phyloP scores from a whole-genome alignment of 2,888 invertebrate species.

The Dyspetes luteomarginatus region DNA sequence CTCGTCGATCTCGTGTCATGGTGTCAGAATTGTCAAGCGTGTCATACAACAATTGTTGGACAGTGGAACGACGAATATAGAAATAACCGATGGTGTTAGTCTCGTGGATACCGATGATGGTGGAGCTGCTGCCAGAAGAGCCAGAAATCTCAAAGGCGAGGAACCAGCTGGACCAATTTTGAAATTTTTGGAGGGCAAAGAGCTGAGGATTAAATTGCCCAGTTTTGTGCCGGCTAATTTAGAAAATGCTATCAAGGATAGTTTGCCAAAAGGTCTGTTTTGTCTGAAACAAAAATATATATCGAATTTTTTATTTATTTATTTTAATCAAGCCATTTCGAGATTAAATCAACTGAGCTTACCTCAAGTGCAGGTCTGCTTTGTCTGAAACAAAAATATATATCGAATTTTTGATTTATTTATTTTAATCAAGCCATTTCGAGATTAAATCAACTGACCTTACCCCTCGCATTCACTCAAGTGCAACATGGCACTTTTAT shows the following conservation, averaged over 20 bases:
- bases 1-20: constrained; percentile 84
- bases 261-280: constrained; percentile 84
- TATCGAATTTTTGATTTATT: too few relatives aligned
- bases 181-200: constrained; percentile 89
- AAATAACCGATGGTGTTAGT: constrained; percentile 87
- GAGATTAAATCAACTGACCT: too few relatives aligned
- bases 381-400: too few relatives aligned
- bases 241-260: constrained; percentile 85
- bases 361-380: too few relatives aligned
- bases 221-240: constrained; percentile 88
- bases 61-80: constrained; percentile 84
- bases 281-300: constrained; percentile 77
- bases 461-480: too few relatives aligned
- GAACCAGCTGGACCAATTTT: constrained; percentile 85
- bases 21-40: constrained; percentile 84
- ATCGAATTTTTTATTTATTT: background rate
- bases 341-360: too few relatives aligned
- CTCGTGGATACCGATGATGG: constrained; percentile 85
- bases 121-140: constrained; percentile 83
- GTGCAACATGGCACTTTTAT: too few relatives aligned
- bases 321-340: too few relatives aligned
- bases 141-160: constrained; percentile 80
- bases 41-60: constrained; percentile 85
- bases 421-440: too few relatives aligned
- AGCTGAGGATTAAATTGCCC: constrained; percentile 89